Conservation (phyloP, 2,888 invertebrate genomes). For the Pyrrhia umbra region DNA sequence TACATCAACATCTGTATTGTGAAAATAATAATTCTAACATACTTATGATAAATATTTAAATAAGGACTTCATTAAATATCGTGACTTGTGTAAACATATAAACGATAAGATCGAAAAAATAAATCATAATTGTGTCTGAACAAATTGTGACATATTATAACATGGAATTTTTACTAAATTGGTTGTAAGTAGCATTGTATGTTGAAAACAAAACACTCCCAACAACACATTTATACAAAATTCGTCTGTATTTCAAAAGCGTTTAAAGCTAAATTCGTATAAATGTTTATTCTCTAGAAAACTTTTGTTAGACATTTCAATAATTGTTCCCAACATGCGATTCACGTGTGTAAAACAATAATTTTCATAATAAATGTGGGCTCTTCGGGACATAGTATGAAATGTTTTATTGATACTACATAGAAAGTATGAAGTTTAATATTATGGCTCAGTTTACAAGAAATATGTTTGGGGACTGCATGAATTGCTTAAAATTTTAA, state of each 20-base stretch:
- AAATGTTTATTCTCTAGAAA: neutral
- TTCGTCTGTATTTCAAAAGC: constrained; percentile 2
- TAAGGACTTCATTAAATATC: neutral
- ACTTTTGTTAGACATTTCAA: constrained; percentile 32
- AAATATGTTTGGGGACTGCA: constrained; percentile 11
- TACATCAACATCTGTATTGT: too few relatives aligned
- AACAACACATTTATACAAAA: neutral
- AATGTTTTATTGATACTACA: constrained; percentile 34
- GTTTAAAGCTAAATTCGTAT: constrained; percentile 2
- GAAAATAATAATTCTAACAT: too few relatives aligned
- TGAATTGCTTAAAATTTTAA: constrained; percentile 1
- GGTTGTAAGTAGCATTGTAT: constrained; percentile 23
- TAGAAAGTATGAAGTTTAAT: constrained; percentile 7
- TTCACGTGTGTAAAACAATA: constrained; percentile 45
- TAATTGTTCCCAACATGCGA: constrained; percentile 54
- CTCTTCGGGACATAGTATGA: constrained; percentile 28
- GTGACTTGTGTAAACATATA: constrained; percentile 8
- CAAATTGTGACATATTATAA: constrained; percentile 33
- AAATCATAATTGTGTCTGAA: constrained; percentile 27
- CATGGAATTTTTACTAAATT: constrained; percentile 32
- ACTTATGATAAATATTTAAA: constrained; percentile 1
- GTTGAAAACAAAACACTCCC: neutral
- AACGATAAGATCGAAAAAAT: constrained; percentile 34
- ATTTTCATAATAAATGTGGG: constrained; percentile 54
- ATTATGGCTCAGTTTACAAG: constrained; percentile 7